Base-by-base conservation (phyloP, 2,888 invertebrate genomes). In the Macropis europaea region DNA sequence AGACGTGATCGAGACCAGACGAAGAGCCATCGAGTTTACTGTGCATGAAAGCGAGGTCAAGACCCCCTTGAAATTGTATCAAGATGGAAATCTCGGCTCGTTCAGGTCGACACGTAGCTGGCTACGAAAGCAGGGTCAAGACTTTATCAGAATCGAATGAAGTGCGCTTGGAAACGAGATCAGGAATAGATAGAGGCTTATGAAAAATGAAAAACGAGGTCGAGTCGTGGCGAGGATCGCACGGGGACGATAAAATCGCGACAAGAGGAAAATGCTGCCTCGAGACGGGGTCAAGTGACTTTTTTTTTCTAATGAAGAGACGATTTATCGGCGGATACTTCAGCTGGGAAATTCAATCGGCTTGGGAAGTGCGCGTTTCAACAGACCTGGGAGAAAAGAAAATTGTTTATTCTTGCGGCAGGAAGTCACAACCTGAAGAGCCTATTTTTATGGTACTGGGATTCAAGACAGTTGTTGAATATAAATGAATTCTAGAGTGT, bases 201-300 rank as follows among this genome's bases (percentile, higher is more conserved):
- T 17, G 9, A 40, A 54, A 47, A 28, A 59, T 40, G 11, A 30
- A 47, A 62, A 53, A 38, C 47, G 22, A 11, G 15, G 26, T 42
- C 32, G 42, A 67, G 68, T 68, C 67, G n/a, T n/a, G n/a, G n/a
- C n/a, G n/a, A 50, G 66, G 28, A 38, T 26, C 19, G 28, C 53
- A 7, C 9, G 22, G n/a, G n/a, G n/a, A 13, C 7, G 34, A 32
- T 43, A 34, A 6, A 13, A 28, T 32, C 13, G n/a, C 32, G 24
- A 17, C 34, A 24, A 34, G 26, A 9, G 9, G 40, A n/a, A 50
- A 40, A 60, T 15, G 26, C 30, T 7, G 38, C 15, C 38, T n/a
- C 15, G 22, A 40, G 24, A 52, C 52, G 50, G 50, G 63, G 63
- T 63, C 59, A 63, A 59, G 59, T 24, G 15, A 36, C 43, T 22